phyloP scores from a whole-genome alignment of 2,113 vertebrate species.

The Actinemys pallida region DNA sequence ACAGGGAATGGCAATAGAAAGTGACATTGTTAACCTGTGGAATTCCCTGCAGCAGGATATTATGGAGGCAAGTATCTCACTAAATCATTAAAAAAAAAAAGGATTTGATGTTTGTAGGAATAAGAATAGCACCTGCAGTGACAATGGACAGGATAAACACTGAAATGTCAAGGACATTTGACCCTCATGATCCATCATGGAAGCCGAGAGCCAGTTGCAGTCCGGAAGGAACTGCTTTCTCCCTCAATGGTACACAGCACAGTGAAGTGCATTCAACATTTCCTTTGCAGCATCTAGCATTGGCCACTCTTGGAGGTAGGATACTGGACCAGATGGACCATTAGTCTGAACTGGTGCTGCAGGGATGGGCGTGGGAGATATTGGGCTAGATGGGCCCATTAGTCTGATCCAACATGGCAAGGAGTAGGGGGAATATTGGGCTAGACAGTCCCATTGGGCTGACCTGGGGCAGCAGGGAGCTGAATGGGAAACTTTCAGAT shows the following conservation, averaged over 20 bases:
- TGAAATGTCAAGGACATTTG: not conserved
- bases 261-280: not conserved
- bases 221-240: not conserved
- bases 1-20: not conserved
- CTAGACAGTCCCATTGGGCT: not conserved
- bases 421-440: not conserved
- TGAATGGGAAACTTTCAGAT: not conserved
- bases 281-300: not conserved
- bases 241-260: not conserved
- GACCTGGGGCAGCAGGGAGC: not conserved
- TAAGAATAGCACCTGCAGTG: not conserved
- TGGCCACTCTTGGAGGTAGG: not conserved
- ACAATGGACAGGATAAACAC: not conserved
- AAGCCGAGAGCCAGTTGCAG: not conserved
- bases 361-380: not conserved
- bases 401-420: not conserved
- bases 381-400: not conserved
- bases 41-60: not conserved
- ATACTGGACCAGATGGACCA: not conserved
- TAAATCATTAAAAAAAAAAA: not conserved
- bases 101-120: not conserved
- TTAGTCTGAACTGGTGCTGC: not conserved
- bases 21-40: not conserved
- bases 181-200: not conserved
- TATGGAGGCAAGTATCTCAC: not conserved